phyloP scores from a whole-genome alignment of 2,797 vertebrate genomes.

The Falco cherrug region DNA sequence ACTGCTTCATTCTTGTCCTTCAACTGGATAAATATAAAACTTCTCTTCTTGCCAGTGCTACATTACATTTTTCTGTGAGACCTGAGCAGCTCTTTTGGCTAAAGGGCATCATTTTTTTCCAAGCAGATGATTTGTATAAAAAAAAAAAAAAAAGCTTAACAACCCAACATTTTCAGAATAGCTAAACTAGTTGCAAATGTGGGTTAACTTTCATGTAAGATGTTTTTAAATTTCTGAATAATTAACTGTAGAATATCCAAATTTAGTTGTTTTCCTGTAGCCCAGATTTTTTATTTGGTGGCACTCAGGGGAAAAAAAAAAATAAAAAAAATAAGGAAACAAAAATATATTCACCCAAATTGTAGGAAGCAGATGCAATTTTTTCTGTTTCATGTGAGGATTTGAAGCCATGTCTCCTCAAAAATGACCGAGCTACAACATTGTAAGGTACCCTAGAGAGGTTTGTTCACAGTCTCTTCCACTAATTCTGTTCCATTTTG shows the following conservation, averaged over 20 bases:
- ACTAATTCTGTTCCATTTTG: constrained; percentile 2
- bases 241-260: background rate
- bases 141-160: background rate
- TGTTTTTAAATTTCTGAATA: background rate
- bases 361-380: background rate
- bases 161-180: background rate
- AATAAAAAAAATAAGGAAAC: background rate
- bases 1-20: background rate
- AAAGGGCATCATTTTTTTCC: background rate
- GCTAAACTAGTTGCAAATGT: background rate
- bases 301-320: accelerated
- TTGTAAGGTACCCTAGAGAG: background rate
- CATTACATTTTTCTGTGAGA: background rate
- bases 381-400: background rate
- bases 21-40: background rate
- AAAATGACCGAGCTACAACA: background rate
- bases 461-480: background rate
- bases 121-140: background rate
- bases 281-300: background rate
- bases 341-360: background rate
- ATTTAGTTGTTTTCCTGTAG: background rate
- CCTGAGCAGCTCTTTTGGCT: background rate
- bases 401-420: background rate
- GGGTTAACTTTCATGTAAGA: background rate
- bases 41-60: background rate